phyloP scores from a whole-genome alignment of 2,113 vertebrate species.

The Psettodes erumei region DNA sequence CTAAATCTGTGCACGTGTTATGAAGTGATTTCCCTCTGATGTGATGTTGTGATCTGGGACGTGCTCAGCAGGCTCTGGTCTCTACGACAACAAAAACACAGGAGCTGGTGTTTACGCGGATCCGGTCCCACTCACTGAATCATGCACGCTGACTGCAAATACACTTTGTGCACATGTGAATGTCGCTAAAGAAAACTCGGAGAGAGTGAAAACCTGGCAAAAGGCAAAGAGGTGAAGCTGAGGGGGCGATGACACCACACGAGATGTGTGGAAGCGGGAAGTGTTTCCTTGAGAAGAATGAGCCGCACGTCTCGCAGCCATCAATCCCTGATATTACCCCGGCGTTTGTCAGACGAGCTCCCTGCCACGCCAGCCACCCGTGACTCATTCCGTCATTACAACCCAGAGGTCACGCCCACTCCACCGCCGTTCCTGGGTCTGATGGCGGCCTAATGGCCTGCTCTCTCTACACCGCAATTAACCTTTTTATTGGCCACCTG shows the following conservation, averaged over 20 bases:
- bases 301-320: conserved; percentile 49
- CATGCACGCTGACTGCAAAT: not conserved
- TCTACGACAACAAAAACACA: not conserved
- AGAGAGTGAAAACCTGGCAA: not conserved
- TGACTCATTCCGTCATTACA: conserved; percentile 73
- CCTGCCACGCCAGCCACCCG: conserved; percentile 55
- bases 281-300: conserved; percentile 36
- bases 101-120: not conserved
- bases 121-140: not conserved
- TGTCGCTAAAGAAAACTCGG: not conserved
- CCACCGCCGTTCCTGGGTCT: conserved; percentile 52
- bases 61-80: too few relatives aligned
- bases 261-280: conserved; percentile 16
- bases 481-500: conserved; percentile 81
- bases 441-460: conserved; percentile 75
- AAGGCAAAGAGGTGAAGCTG: not conserved
- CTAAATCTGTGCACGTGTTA: not conserved
- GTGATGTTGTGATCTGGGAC: too few relatives aligned
- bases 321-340: conserved; percentile 70
- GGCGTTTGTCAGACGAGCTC: conserved; percentile 63
- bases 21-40: not conserved
- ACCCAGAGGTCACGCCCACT: conserved; percentile 68
- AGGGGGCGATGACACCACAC: not conserved
- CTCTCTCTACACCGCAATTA: conserved; percentile 76
- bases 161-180: too few relatives aligned